phyloP scores from a whole-genome alignment of 2,888 invertebrate species.

The Mimachlamys varia region DNA sequence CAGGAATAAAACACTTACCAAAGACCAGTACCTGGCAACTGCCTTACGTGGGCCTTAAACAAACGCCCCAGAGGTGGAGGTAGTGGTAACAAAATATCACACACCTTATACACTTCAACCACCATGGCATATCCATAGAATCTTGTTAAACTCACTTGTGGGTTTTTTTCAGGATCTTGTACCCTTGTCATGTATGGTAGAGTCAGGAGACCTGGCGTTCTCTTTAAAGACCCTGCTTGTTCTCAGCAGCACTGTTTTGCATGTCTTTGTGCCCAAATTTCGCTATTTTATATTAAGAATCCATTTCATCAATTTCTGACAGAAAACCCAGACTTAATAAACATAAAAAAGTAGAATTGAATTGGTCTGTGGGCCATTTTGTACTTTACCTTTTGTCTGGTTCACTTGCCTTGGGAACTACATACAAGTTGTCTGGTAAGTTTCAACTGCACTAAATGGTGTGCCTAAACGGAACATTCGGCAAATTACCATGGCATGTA shows the following conservation, averaged over 20 bases:
- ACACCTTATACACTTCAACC: too few relatives aligned
- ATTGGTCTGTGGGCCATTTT: background rate
- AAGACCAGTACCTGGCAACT: too few relatives aligned
- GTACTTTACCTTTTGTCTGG: background rate
- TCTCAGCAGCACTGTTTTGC: background rate
- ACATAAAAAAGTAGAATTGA: background rate
- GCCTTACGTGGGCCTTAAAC: too few relatives aligned
- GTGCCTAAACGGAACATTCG: background rate
- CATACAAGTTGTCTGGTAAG: background rate
- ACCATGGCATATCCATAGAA: too few relatives aligned
- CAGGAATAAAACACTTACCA: too few relatives aligned
- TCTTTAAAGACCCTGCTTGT: background rate
- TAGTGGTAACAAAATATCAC: too few relatives aligned
- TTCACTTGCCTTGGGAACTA: background rate
- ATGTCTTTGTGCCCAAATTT: background rate
- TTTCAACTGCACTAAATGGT: conserved; percentile 7
- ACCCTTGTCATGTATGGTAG: too few relatives aligned
- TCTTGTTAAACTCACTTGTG: too few relatives aligned
- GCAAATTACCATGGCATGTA: background rate
- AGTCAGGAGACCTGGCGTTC: background rate
- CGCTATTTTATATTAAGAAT: background rate
- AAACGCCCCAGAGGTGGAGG: too few relatives aligned
- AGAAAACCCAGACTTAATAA: background rate
- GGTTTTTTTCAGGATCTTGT: too few relatives aligned
- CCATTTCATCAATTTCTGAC: background rate